Base-by-base conservation (phyloP, 2,888 invertebrate genomes). In the Drosophila borborema region DNA sequence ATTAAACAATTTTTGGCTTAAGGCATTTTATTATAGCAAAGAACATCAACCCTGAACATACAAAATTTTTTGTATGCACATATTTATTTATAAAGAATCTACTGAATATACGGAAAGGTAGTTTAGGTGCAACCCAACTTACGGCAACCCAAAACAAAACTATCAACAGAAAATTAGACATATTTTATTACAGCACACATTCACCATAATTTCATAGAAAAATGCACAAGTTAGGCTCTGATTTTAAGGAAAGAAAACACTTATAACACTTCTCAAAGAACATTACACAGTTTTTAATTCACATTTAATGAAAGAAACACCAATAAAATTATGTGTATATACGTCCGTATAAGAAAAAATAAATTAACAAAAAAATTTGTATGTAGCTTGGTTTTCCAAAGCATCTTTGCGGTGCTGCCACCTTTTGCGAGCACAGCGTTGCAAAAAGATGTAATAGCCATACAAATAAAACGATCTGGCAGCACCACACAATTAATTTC, bases 21-120 rank as follows among this genome's bases (percentile, higher is more conserved):
- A 56, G 53, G 41, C 60, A 73, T 68, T 73, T 81, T 77, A 81
- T 81, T 78, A 23, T 38, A 23, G 28, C 49, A 72, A 55, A 55
- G 28, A 55, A 56, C 4, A 48, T 61, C 12, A 12, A 12, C 41
- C 36, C 55, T 18, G 28, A 5, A 31, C 38, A 36, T 23, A 64
- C n/a, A 41, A n/a, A 62, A 14, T 6, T 23, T 7, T 16, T 8
- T 28, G 16, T 28, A 34, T n/a, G 63, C 9, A 36, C 23, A 28
- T n/a, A 20, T 45, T 16, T n/a, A 20, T 45, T 16, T 38, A 28
- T n/a, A 45, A n/a, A 20, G 36, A 53, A 12, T 23, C 41, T 23
- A 31, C 34, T 12, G 14, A 18, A 28, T 4, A 12, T n/a, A 28
- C n/a, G n/a, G 7, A 28, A 55, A n/a, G 12, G 18, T 12, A 18